Evolutionary conservation across 2,888 invertebrate species (phyloP).

Genomic region (Morpho achilles): DNA sequence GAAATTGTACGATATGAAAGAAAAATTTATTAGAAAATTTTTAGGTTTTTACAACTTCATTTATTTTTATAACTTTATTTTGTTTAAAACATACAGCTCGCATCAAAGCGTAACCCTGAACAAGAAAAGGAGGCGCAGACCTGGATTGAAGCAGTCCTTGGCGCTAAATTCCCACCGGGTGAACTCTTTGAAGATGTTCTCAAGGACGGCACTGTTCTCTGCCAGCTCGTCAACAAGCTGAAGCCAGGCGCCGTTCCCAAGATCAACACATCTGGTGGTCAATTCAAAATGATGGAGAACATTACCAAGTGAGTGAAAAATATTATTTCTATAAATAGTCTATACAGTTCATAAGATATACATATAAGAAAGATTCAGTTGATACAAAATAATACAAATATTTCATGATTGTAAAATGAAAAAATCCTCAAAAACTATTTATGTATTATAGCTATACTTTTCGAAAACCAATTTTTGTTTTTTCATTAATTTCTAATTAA

Average conservation of each 20-base stretch:
- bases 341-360: too few relatives aligned
- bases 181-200: constrained; percentile 92
- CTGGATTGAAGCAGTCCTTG: constrained; percentile 94
- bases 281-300: constrained; percentile 99
- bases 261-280: constrained; percentile 96
- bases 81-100: constrained; percentile 78
- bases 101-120: constrained; percentile 88
- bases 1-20: too few relatives aligned
- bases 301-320: constrained; percentile 88
- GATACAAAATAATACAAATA: too few relatives aligned
- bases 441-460: too few relatives aligned
- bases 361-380: too few relatives aligned
- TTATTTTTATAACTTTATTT: too few relatives aligned
- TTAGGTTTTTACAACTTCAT: too few relatives aligned
- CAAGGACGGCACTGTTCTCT: constrained; percentile 94
- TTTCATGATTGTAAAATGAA: too few relatives aligned
- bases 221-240: constrained; percentile 96
- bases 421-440: too few relatives aligned
- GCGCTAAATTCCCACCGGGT: constrained; percentile 91
- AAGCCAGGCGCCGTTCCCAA: constrained; percentile 92
- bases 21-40: too few relatives aligned
- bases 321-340: background rate
- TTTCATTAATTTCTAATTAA: too few relatives aligned
- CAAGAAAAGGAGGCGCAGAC: constrained; percentile 93
- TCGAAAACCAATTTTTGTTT: too few relatives aligned